Evolutionary conservation across 2,797 vertebrate genomes (phyloP), one percentile per base, ranked within the genome.

Genomic region (Chromobotia macracanthus): DNA sequence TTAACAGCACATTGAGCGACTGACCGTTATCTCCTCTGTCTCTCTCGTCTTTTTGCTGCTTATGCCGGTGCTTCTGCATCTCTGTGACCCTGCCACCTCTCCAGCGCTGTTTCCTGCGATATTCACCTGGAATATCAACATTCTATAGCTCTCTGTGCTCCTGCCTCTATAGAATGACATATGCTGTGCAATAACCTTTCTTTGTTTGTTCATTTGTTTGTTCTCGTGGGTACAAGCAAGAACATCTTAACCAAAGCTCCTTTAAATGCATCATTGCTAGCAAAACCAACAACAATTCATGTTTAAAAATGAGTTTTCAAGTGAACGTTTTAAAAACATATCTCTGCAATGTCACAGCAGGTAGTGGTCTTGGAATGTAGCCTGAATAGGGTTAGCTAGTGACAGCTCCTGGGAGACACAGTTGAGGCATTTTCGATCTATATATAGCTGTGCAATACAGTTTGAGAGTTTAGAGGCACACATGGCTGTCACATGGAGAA

Each of bases 71-170:
- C 73, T 79, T 67, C 23, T 64, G 73, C 71, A 65, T 77, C 58
- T 70, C 56, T 80, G 60, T 46, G 66, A 77, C 77, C 82, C 73
- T 55, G 75, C 78, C 65, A n/a, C 58, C 5, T 38, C 64, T 55
- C 1, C 64, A 64, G 67, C 76, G 65, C 81, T 51, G 77, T 71
- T n/a, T 41, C 66, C 75, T 70, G 63, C 16, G 76, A 85, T 84
- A 85, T 84, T 85, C 83, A 46, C 16, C 55, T 18, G 3, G 79
- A 85, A 86, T 86, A 84, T 86, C 83, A 63, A 5, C 83, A 83
- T 87, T 86, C 85, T 86, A 82, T 73, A 85, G 78, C 75, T 77
- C 51, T 72, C 46, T 75, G 13, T 71, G 51, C 70, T 84, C 15
- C 48, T 53, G 11, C 38, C 53, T 35, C 55, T 82, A 85, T 83